Base-by-base conservation (phyloP, 2,888 invertebrate species). In the Gastracanthus pulcherrimus region DNA sequence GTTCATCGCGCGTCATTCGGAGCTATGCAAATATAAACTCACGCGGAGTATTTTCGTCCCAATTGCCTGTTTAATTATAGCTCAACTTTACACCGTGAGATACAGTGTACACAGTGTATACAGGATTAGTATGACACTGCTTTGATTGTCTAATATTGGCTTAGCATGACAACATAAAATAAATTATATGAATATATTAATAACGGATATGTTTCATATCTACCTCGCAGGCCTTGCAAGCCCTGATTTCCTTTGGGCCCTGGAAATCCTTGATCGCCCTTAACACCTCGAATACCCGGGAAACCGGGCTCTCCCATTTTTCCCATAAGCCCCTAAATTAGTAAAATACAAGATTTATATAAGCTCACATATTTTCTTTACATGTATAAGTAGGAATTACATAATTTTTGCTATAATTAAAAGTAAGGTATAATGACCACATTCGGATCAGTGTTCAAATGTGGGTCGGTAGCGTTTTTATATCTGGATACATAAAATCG, bases 261-360 rank as follows among this genome's bases (percentile, higher is more conserved):
- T 78, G 92, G 90, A 70, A 93, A 88, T 29, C 97, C 97, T 92
- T 94, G 94, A 90, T 97, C 97, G 16, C 97, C 97, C 92, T 97
- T 97, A 45, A 94, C 92, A 3, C 97, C 97, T 31, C 96, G 95
- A 83, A 93, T 93, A 38, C 98, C 98, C 7, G 97, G 96, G 88
- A 97, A 96, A 2, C 98, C 98, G 31, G 97, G 96, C 19, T 96
- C 93, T 3, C 97, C 98, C 26, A 96, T 93, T 92, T 97, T 97
- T 1, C 98, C 98, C 71, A 95, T 92, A 36, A 95, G 93, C 48
- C 97, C 97, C 94, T 96, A 84, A 3, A 89, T 26, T 1, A 19
- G 45, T 67, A n/a, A 76, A 81, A 29, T n/a, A 13, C 2, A 9
- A 4, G 13, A 41, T 41, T 41, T 41, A 2, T 13, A 16, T 13